Evolutionary conservation across 1,140 invertebrate species (phyloP), one percentile per base, ranked within the genome.

Genomic region (Phymorhynchus buccinoides): DNA sequence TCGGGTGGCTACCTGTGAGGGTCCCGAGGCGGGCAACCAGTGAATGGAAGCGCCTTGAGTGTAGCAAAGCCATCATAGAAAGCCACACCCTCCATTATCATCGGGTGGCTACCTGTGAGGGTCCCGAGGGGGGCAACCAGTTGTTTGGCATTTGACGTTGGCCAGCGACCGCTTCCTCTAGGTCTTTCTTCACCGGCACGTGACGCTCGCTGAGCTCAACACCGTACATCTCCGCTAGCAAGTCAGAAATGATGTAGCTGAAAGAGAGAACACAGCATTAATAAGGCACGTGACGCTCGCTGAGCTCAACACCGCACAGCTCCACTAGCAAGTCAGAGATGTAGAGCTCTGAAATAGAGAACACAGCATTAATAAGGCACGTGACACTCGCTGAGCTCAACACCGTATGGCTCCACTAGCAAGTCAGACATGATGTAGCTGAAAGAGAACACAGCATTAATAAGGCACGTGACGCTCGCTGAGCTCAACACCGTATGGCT

Each of bases 241-340:
- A 39, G 35, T 78, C 75, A 6, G 75, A 78, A 37, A 78, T 78
- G 30, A 39, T 78, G 37, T 35, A 78, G 12, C 75, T 78, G 75
- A 35, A 12, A 78, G 9, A 73, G 4, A 78, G 35, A 78, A 35
- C 32, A 78, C 9, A 39, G n/a, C 16, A 1, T 22, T 56, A 56
- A 56, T 14, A 56, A n/a, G n/a, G n/a, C n/a, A n/a, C n/a, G n/a
- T n/a, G n/a, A n/a, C n/a, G n/a, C n/a, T n/a, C n/a, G n/a, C n/a
- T n/a, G n/a, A n/a, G n/a, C n/a, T n/a, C n/a, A n/a, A n/a, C n/a
- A n/a, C 37, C 12, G 32, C 18, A 39, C 16, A 35, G 71, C 32
- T 16, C 71, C 0, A 7, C n/a, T 6, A 39, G 7, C 71, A 35
- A 18, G 32, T 37, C 37, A 16, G 32, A 73, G 30, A 14, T 37